Conservation (phyloP, 2,113 vertebrate genomes). For the Gasterosteus aculeatus region DNA sequence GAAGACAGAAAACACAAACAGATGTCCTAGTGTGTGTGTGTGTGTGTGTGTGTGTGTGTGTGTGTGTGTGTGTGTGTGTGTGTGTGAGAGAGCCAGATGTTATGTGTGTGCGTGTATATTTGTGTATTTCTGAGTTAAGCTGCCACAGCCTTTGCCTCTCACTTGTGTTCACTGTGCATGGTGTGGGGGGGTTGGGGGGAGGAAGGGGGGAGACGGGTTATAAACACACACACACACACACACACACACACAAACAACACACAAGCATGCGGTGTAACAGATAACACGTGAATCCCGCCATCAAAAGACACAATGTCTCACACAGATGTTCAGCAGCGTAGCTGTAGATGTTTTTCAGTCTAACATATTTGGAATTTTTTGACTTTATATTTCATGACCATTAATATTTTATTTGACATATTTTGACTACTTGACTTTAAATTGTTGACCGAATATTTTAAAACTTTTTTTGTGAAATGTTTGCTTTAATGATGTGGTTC, state of each 20-base stretch:
- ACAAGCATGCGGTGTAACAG: not conserved
- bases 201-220: not conserved
- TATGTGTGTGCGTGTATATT: not conserved
- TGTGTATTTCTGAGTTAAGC: constrained; percentile 20
- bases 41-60: constrained; percentile 26
- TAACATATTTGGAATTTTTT: no score
- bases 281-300: constrained; percentile 1
- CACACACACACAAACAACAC: not conserved
- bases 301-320: constrained; percentile 22
- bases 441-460: no score
- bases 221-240: not conserved
- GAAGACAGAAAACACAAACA: constrained; percentile 48
- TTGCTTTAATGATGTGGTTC: no score
- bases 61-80: constrained; percentile 22
- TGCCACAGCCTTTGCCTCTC: constrained; percentile 23
- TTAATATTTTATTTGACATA: no score
- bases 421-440: no score
- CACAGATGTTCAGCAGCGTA: constrained; percentile 44
- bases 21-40: constrained; percentile 49
- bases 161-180: not conserved
- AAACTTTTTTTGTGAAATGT: no score
- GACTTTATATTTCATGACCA: no score
- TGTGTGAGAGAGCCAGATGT: constrained; percentile 28
- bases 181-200: not conserved
- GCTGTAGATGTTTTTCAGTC: not conserved